Base-by-base conservation (phyloP, 2,888 invertebrate species). In the Galeopsomyia nigrocyanea region DNA sequence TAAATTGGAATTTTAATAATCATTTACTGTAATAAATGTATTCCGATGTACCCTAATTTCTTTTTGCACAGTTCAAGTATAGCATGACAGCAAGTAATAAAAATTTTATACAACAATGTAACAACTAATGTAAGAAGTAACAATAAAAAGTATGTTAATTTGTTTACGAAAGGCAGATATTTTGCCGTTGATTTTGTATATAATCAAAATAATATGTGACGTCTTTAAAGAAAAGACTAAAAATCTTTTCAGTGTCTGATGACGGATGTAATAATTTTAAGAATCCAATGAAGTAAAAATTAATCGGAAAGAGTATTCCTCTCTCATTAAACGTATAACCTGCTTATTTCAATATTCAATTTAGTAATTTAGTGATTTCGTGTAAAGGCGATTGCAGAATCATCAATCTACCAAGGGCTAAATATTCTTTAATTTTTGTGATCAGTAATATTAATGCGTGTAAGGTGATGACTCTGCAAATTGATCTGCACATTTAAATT, bases 101-200 rank as follows among this genome's bases (percentile, higher is more conserved):
- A 74, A 19, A 66, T 75, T 75, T 71, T 71, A 62, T 68, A 75
- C 68, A 58, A 19, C 19, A 53, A 53, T 19, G 17, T 53, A 53
- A 53, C 10, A 39, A 39, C 13, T 68, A 68, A 56, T 21, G 65
- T 21, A 58, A 64, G 39, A 39, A 39, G 13, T 39, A 56, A 63
- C 19, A 63, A 58, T 64, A 58, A 70, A 68, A 22, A 66, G 58
- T 64, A 68, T 63, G 16, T 60, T 64, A 49, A 19, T 74, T 67
- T 68, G 17, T 68, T 68, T 68, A 17, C 6, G 21, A 14, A 46
- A 55, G 50, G 49, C 49, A 63, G 58, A 61, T 62, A 63, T 68
- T 75, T 75, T 71, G 68, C 68, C 71, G 68, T 71, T 71, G 68
- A 62, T 71, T 75, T 68, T 75, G 68, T 71, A 75, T 62, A 75